Percentiles rank a stretch among this genome's conserved stretches.
Conservation (phyloP, 2,888 invertebrate species). For the Bombylius discolor region DNA sequence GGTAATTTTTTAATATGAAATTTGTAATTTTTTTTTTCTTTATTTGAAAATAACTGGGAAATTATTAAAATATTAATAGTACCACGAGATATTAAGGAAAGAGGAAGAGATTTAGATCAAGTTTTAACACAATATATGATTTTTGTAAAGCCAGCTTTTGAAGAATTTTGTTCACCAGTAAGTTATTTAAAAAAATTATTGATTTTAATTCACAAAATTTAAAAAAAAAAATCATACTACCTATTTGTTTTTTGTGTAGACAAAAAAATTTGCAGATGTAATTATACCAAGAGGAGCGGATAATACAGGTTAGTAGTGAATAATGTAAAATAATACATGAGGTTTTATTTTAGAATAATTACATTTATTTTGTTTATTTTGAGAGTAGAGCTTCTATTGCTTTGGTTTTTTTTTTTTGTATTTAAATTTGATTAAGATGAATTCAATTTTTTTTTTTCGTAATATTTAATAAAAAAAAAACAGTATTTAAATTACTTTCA, state of each 20-base stretch:
- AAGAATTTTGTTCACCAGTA: conserved; percentile 95
- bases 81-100: conserved; percentile 87
- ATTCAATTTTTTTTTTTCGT: too few relatives aligned
- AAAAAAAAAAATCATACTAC: not conserved
- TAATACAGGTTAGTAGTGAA: conserved; percentile 70
- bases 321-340: not conserved
- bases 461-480: not conserved
- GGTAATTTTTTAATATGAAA: conserved; percentile 42
- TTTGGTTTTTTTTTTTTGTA: too few relatives aligned
- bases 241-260: conserved; percentile 44
- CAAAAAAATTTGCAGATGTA: conserved; percentile 98
- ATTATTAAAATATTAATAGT: conserved; percentile 45
- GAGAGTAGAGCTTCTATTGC: too few relatives aligned
- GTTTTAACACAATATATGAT: conserved; percentile 95
- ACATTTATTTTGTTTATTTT: too few relatives aligned
- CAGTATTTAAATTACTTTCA: too few relatives aligned
- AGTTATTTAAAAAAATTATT: conserved; percentile 31
- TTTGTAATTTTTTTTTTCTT: too few relatives aligned
- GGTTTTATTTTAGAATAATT: too few relatives aligned
- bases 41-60: conserved; percentile 42
- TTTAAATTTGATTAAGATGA: too few relatives aligned
- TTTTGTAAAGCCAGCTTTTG: conserved; percentile 98
- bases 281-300: conserved; percentile 98
- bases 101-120: conserved; percentile 85
- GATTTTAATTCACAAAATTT: not conserved